Base-by-base conservation (phyloP, 92 coral and sea anemone species). In the Palythoa caribaeorum region DNA sequence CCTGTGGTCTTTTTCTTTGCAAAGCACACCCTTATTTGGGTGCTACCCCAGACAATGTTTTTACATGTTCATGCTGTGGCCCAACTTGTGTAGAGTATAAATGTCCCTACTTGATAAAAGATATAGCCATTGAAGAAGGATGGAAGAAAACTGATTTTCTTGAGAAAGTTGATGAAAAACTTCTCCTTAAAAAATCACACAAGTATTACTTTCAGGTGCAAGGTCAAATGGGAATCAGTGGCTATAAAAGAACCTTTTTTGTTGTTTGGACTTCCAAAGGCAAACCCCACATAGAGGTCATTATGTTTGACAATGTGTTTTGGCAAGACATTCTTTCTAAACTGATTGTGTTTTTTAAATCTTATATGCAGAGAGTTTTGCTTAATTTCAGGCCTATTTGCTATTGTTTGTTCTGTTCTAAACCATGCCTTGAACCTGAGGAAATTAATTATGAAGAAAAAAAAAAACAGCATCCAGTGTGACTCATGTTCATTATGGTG, bases 221-320 rank as follows among this genome's bases (percentile, higher is more conserved):
- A 71, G 94, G 94, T 1, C 86, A 91, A 66, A 91, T 91, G 91
- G 91, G 73, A 15, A 12, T 88, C 13, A 77, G 84, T 55, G 91
- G 89, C 51, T 52, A 13, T 9, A 62, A 83, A 55, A 53, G 21
- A 77, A 20, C 73, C 17, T 87, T 38, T 77, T 87, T 91, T 83
- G 91, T 87, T 63, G 87, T 83, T 78, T 90, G 88, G 93, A 68
- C 88, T 77, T 1, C 13, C 20, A 80, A 86, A 60, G 83, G 84
- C 9, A 73, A 86, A 16, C 86, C 89, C 14, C 50, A 51, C 6
- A 60, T 71, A 52, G 93, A 86, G 69, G 76, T 37, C 2, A 86
- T 90, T 57, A n/a, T 47, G 17, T 86, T 90, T 86, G 84, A 90
- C 15, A 20, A n/a, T 6, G 71, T 37, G 19, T 36, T 21, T 8